Evolutionary conservation across 2,888 invertebrate genomes (phyloP).

Genomic region (Phania funesta): DNA sequence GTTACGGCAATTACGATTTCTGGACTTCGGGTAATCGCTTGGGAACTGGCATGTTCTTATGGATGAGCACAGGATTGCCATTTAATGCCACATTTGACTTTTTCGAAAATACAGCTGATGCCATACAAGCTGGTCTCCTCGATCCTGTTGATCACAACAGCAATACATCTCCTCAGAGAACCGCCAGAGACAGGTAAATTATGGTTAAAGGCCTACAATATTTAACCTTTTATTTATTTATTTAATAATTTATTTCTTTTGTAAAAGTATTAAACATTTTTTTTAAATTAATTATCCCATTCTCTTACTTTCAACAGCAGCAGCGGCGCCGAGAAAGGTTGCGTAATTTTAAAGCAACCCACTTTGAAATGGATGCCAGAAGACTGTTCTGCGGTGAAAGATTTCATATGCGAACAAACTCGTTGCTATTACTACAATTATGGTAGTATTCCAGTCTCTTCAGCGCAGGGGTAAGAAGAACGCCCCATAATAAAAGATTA

Average conservation of each 20-base stretch:
- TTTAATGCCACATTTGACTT: slow-evolving; percentile 94
- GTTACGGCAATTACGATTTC: slow-evolving; percentile 91
- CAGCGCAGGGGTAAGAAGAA: slow-evolving; percentile 92
- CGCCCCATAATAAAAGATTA: slow-evolving; percentile 33
- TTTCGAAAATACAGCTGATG: slow-evolving; percentile 84
- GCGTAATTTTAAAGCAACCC: slow-evolving; percentile 89
- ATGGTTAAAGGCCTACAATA: background rate
- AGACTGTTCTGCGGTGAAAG: slow-evolving; percentile 90
- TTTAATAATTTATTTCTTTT: background rate
- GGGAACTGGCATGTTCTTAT: slow-evolving; percentile 92
- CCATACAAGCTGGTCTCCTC: slow-evolving; percentile 79
- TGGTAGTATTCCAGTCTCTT: slow-evolving; percentile 93
- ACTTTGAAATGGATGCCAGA: slow-evolving; percentile 90
- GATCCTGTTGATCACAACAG: slow-evolving; percentile 85
- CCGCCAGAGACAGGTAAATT: slow-evolving; percentile 84
- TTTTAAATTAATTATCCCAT: slow-evolving; percentile 16
- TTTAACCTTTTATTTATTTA: background rate
- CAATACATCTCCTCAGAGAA: slow-evolving; percentile 89
- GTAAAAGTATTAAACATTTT: background rate
- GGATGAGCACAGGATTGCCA: slow-evolving; percentile 94
- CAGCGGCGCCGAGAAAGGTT: slow-evolving; percentile 85
- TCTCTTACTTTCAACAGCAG: slow-evolving; percentile 80
- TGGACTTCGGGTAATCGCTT: slow-evolving; percentile 94
- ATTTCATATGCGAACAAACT: slow-evolving; percentile 94
- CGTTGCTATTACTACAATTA: slow-evolving; percentile 95